Conservation (phyloP, 2,797 vertebrate species). For the Garrulus glandarius region DNA sequence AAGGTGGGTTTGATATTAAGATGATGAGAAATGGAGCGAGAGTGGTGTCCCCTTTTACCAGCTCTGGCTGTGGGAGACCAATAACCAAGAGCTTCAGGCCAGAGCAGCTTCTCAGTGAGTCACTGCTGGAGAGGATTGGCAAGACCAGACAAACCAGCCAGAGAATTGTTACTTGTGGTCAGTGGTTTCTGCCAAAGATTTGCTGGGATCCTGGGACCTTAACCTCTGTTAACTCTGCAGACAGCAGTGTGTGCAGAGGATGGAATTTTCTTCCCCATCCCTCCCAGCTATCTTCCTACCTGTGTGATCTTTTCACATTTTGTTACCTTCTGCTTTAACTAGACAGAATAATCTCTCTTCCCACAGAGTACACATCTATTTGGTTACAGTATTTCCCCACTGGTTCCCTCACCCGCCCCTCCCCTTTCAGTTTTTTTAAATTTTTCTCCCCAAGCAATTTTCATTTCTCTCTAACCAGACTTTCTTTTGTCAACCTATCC, state of each 20-base stretch:
- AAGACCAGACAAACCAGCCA: neutral
- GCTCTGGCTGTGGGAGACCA: neutral
- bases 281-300: neutral
- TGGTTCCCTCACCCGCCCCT: neutral
- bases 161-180: neutral
- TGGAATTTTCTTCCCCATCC: neutral
- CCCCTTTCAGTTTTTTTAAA: neutral
- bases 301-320: fast-evolving
- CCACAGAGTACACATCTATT: neutral
- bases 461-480: neutral
- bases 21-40: neutral
- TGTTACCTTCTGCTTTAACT: neutral
- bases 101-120: neutral
- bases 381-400: neutral
- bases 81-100: neutral
- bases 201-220: neutral
- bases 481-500: neutral
- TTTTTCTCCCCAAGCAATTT: neutral
- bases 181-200: neutral
- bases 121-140: neutral
- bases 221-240: neutral
- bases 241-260: neutral
- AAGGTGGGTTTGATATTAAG: neutral
- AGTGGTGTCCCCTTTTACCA: neutral
- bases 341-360: neutral